These are phyloP conservation scores for Folsomia candida DNA, from an alignment of 2,888 invertebrate genomes.

Conservation along the genomic window DNA sequence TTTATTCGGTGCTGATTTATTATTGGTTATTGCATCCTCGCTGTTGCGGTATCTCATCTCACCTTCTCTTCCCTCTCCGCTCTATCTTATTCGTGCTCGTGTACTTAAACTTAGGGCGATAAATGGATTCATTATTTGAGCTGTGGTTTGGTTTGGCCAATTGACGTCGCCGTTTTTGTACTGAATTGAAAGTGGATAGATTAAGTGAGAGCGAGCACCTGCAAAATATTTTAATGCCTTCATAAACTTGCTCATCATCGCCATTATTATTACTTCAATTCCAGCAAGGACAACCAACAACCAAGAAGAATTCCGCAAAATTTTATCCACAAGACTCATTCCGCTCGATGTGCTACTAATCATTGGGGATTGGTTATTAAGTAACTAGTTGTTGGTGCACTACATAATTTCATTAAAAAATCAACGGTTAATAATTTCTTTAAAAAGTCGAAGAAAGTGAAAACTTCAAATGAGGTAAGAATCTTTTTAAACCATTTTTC, in stretches of 20 bases:
- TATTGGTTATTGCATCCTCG: background rate
- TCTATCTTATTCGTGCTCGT: slow-evolving; percentile 5
- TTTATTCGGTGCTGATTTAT: background rate
- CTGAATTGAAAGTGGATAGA: slow-evolving; percentile 3
- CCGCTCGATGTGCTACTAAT: too few species aligned
- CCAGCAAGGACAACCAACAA: background rate
- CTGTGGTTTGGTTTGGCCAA: background rate
- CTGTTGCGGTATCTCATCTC: background rate
- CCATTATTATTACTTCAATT: background rate
- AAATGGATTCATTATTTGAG: background rate
- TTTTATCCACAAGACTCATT: too few species aligned
- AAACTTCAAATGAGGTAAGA: too few species aligned
- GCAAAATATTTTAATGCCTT: slow-evolving; percentile 5
- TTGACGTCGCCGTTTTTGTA: background rate
- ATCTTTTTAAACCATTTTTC: too few species aligned
- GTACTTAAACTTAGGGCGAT: slow-evolving; percentile 5
- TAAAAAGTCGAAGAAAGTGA: too few species aligned
- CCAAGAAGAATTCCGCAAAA: background rate
- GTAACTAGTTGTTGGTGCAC: too few species aligned
- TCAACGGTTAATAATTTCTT: too few species aligned
- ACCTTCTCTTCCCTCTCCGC: background rate
- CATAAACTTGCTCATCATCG: background rate
- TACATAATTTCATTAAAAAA: too few species aligned
- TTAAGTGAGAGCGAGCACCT: slow-evolving; percentile 1
- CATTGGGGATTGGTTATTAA: too few species aligned